Base-by-base conservation (phyloP, 2,888 invertebrate genomes). In the Atethmia centrago region DNA sequence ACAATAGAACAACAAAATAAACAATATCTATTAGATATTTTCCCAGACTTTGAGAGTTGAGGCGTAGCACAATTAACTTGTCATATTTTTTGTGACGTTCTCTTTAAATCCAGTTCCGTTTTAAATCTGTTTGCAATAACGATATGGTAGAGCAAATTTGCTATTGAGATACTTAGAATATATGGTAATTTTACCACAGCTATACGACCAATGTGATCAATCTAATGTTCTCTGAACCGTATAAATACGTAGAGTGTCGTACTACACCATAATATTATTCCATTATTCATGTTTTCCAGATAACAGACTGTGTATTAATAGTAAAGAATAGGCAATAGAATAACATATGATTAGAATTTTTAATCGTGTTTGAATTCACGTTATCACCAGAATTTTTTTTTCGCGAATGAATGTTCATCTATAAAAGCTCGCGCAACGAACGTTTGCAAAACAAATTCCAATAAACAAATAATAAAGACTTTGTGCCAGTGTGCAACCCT, bases 231-330 rank as follows among this genome's bases (percentile, higher is more conserved):
- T 56, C 45, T 45, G 56, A 47, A 66, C 19, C 40, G 62, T 58
- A 31, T 51, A 36, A 61, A 64, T 25, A n/a, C n/a, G n/a, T n/a
- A 58, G 8, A 58, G 45, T 55, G 21, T 40, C 10, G 36, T 63
- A 28, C 12, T 31, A 31, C 42, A 55, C 14, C n/a, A 47, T 75
- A 47, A 31, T 45, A 51, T 31, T 45, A 51, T 31, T 77, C 25
- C 10, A 51, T 73, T 36, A 73, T 73, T 62, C 28, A 56, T 51
- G 62, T 56, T 79, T 62, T 62, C 62, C n/a, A n/a, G 21, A 36
- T 45, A 45, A 78, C 12, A 31, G 3, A 21, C 40, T 68, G 16
- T 65, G 16, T 51, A n/a, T 55, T 49, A 16, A 47, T 51, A 49
- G 25, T 61, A 55, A 76, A 28, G 36, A 4, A 55, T 31, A 25